Conservation (phyloP, 2,888 invertebrate genomes). For the Ypsolopha scabrella region DNA sequence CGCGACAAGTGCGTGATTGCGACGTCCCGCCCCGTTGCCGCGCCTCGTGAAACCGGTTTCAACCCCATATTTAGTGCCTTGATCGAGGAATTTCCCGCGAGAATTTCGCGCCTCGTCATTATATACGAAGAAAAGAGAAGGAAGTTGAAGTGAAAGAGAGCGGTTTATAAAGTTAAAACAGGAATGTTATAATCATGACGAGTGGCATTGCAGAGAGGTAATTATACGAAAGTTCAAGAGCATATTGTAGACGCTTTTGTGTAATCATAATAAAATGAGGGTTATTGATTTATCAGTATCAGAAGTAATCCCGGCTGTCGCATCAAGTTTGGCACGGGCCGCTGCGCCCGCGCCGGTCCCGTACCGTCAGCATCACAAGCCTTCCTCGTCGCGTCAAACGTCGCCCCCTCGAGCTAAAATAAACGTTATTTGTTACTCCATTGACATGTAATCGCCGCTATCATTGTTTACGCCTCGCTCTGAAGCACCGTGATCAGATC, state of each 20-base stretch:
- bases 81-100: not conserved
- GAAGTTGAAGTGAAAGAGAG: not conserved
- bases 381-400: conserved; percentile 34
- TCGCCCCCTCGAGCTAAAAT: conserved; percentile 53
- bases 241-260: conserved; percentile 21
- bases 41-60: conserved; percentile 10
- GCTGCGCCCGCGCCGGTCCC: conserved; percentile 45
- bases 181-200: not conserved
- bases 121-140: too few relatives aligned
- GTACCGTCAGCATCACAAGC: conserved; percentile 20
- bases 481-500: conserved; percentile 58
- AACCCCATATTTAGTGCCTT: not conserved
- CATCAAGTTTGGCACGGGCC: conserved; percentile 47
- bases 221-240: conserved; percentile 15
- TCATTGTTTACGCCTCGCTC: conserved; percentile 63
- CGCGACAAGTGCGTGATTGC: conserved; percentile 64
- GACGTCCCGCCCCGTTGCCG: conserved; percentile 51
- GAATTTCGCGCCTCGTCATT: too few relatives aligned
- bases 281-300: conserved; percentile 65
- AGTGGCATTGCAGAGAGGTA: conserved; percentile 3
- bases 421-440: conserved; percentile 59
- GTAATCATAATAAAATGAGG: conserved; percentile 35
- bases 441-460: conserved; percentile 62
- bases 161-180: not conserved
- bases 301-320: conserved; percentile 56